Conservation (phyloP, 2,113 vertebrate genomes). For the Neolamprologus longior region DNA sequence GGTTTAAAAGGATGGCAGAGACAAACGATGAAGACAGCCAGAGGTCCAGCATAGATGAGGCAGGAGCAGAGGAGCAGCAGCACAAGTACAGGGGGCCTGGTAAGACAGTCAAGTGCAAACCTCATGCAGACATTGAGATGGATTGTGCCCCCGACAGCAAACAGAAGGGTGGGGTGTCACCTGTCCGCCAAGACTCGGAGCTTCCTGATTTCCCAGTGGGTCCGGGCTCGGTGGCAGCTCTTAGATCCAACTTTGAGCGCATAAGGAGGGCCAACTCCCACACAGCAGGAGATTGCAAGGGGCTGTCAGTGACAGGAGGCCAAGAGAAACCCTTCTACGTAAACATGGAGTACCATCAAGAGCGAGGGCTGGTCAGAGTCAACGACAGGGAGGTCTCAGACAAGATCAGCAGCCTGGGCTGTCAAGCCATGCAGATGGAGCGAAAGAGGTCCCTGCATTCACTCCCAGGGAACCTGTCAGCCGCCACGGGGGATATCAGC, state of each 20-base stretch:
- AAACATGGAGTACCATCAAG: slow-evolving; percentile 92
- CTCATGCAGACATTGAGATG: slow-evolving; percentile 54
- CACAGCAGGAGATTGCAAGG: slow-evolving; percentile 64
- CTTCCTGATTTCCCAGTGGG: slow-evolving; percentile 37
- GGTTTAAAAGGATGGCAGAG: slow-evolving; percentile 76
- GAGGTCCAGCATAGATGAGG: slow-evolving; percentile 37
- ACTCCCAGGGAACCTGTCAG: slow-evolving; percentile 67
- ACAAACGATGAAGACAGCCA: slow-evolving; percentile 56
- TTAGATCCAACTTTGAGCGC: slow-evolving; percentile 89
- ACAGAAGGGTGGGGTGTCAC: slow-evolving; percentile 48
- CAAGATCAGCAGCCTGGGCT: slow-evolving; percentile 85
- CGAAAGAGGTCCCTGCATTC: slow-evolving; percentile 79
- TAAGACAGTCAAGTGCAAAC: slow-evolving; percentile 60
- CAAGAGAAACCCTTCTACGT: slow-evolving; percentile 81
- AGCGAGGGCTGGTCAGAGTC: slow-evolving; percentile 85
- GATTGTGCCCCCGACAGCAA: slow-evolving; percentile 54
- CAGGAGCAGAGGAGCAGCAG: slow-evolving; percentile 33
- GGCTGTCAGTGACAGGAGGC: slow-evolving; percentile 19
- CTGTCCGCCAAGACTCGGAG: slow-evolving; percentile 28
- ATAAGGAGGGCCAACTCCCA: slow-evolving; percentile 79
- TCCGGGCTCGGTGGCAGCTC: slow-evolving; percentile 83
- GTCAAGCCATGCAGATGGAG: slow-evolving; percentile 93
- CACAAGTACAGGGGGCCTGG: slow-evolving; percentile 48
- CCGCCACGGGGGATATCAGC: slow-evolving; percentile 57
- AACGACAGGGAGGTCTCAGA: slow-evolving; percentile 90